Evolutionary conservation across 92 coral and sea anemone genomes (phyloP).

Genomic region (Parazoanthus darwini): DNA sequence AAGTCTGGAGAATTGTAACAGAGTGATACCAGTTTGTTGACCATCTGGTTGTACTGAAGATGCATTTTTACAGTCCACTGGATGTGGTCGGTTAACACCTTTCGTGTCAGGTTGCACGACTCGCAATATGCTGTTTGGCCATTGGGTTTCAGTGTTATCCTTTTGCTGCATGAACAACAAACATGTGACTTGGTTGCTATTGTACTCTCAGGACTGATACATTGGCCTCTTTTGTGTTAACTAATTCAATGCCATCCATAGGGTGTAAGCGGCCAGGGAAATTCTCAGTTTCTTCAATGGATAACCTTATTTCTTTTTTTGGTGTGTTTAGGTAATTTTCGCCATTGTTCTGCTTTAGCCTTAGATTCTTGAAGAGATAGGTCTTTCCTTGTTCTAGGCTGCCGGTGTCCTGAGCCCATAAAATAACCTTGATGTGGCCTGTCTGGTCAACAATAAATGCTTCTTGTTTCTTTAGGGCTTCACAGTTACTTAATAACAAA

Average conservation of each 20-base stretch:
- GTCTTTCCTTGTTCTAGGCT: slow-evolving; percentile 45
- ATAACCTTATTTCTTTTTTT: too few relatives aligned
- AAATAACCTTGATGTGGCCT: slow-evolving; percentile 40
- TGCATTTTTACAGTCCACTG: too few relatives aligned
- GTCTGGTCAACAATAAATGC: slow-evolving; percentile 26
- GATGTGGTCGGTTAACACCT: slow-evolving; percentile 4
- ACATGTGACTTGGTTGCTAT: background rate
- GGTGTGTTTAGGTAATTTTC: slow-evolving; percentile 43
- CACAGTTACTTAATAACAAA: background rate
- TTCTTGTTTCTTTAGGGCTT: background rate
- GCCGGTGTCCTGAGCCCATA: slow-evolving; percentile 46
- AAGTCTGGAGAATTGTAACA: slow-evolving; percentile 8
- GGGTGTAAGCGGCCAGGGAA: slow-evolving; percentile 7
- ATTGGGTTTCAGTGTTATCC: slow-evolving; percentile 10
- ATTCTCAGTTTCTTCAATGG: slow-evolving; percentile 14
- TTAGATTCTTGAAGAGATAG: slow-evolving; percentile 40
- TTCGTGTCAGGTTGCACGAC: background rate
- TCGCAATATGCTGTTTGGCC: background rate
- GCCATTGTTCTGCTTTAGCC: slow-evolving; percentile 47
- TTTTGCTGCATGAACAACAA: slow-evolving; percentile 2
- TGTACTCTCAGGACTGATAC: slow-evolving; percentile 1
- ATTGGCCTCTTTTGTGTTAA: background rate
- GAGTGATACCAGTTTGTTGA: slow-evolving; percentile 16
- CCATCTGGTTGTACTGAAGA: background rate
- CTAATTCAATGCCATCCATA: slow-evolving; percentile 6